A percentile compares a stretch with the other conserved stretches of the same genome.
These are phyloP conservation scores for Taenaris catops DNA, from an alignment of 2,888 invertebrate species.

Conservation along the genomic window DNA sequence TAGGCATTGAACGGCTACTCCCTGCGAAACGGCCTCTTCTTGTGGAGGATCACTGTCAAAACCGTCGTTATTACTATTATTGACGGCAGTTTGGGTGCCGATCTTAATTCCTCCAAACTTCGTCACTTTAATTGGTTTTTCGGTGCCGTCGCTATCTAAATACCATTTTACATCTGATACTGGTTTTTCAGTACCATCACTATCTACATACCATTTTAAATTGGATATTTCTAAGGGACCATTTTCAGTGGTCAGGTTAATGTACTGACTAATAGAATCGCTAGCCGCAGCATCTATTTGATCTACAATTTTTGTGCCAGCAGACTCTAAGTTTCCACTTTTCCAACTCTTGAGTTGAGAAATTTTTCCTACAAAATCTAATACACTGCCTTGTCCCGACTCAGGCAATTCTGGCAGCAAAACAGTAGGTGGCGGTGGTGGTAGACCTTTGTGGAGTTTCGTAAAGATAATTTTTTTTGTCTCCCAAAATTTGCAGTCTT, in stretches of 20 bases:
- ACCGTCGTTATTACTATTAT: slow-evolving; percentile 67
- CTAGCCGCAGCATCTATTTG: slow-evolving; percentile 62
- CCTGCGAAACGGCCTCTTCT: slow-evolving; percentile 61
- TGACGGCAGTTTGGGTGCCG: slow-evolving; percentile 55
- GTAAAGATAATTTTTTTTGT: slow-evolving; percentile 59
- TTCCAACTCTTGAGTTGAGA: slow-evolving; percentile 69
- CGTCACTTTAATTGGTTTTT: slow-evolving; percentile 52
- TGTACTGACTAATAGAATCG: slow-evolving; percentile 58
- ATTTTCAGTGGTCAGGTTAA: slow-evolving; percentile 55
- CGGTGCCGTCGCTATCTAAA: slow-evolving; percentile 57
- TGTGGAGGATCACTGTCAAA: slow-evolving; percentile 67
- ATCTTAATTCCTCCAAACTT: slow-evolving; percentile 53
- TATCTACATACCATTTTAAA: slow-evolving; percentile 66
- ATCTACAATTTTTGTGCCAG: slow-evolving; percentile 61
- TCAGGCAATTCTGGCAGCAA: slow-evolving; percentile 57
- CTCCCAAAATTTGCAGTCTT: slow-evolving; percentile 63
- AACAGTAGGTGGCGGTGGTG: slow-evolving; percentile 52
- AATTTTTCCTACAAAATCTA: slow-evolving; percentile 66
- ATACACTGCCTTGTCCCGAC: slow-evolving; percentile 52
- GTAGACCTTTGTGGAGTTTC: slow-evolving; percentile 59
- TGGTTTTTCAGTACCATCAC: slow-evolving; percentile 56
- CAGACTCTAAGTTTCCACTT: slow-evolving; percentile 56
- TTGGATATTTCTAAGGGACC: slow-evolving; percentile 65
- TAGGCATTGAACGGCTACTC: slow-evolving; percentile 79
- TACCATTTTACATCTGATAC: slow-evolving; percentile 68